phyloP scores from a whole-genome alignment of 2,797 vertebrate genomes.

The Austrolebias charrua region DNA sequence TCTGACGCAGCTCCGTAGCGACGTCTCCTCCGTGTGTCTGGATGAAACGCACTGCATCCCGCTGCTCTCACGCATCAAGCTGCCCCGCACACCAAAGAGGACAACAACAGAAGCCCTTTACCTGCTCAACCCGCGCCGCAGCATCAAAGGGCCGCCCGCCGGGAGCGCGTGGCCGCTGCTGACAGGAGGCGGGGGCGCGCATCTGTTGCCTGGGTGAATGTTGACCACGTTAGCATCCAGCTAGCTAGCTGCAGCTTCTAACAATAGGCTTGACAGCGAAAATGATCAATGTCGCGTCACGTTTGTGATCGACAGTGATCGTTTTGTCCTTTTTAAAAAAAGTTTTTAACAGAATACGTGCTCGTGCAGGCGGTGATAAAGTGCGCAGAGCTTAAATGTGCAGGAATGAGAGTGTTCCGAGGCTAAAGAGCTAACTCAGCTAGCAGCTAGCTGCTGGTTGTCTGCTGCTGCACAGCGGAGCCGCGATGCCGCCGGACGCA shows the following conservation, averaged over 20 bases:
- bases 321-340: not conserved
- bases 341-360: not conserved
- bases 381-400: not conserved
- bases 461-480: slow-evolving; percentile 29
- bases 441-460: slow-evolving; percentile 47
- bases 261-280: slow-evolving; percentile 10
- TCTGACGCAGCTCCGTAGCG: slow-evolving; percentile 18
- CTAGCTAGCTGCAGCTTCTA: slow-evolving; percentile 30
- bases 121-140: not conserved
- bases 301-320: not conserved
- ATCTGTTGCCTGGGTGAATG: slow-evolving; percentile 66
- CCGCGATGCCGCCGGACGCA: slow-evolving; percentile 40
- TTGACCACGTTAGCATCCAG: slow-evolving; percentile 53
- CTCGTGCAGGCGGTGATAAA: not conserved
- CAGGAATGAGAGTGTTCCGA: slow-evolving; percentile 31
- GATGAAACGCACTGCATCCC: slow-evolving; percentile 35
- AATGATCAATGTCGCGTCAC: slow-evolving; percentile 41
- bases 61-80: slow-evolving; percentile 6
- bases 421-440: slow-evolving; percentile 39
- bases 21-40: slow-evolving; percentile 42
- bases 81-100: not conserved
- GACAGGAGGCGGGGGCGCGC: slow-evolving; percentile 23
- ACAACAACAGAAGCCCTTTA: not conserved
- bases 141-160: slow-evolving; percentile 18
- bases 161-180: slow-evolving; percentile 13